phyloP scores from a whole-genome alignment of 2,888 invertebrate species.

The Gisinianus flammeolus region DNA sequence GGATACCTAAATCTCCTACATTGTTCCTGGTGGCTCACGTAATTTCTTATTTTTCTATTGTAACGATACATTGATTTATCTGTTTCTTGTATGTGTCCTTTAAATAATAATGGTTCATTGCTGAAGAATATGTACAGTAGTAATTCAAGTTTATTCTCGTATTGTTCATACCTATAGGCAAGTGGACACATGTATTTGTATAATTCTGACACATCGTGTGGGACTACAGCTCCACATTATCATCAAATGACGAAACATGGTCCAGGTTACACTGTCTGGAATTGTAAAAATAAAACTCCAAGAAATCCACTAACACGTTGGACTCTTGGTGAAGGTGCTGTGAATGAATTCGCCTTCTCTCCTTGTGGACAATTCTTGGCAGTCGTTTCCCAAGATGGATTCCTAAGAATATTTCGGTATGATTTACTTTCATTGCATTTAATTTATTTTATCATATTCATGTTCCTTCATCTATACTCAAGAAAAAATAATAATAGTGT shows the following conservation, averaged over 20 bases:
- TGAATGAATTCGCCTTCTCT: slow-evolving; percentile 97
- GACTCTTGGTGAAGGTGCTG: slow-evolving; percentile 83
- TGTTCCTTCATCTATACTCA: too few species aligned
- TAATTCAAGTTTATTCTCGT: too few species aligned
- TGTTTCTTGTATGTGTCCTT: too few species aligned
- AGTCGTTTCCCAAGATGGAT: slow-evolving; percentile 93
- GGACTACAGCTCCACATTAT: slow-evolving; percentile 89
- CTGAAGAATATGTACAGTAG: too few species aligned
- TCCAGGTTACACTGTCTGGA: slow-evolving; percentile 90
- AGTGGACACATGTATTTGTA: slow-evolving; percentile 94
- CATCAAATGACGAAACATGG: slow-evolving; percentile 90
- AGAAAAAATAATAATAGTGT: too few species aligned
- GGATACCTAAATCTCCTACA: slow-evolving; percentile 95
- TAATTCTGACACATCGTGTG: slow-evolving; percentile 92
- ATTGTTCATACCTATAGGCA: not conserved
- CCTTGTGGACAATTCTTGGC: slow-evolving; percentile 92
- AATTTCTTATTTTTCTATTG: slow-evolving; percentile 64
- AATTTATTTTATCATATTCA: too few species aligned
- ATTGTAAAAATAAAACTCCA: slow-evolving; percentile 94
- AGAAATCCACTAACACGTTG: slow-evolving; percentile 94
- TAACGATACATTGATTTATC: too few species aligned
- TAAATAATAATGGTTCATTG: too few species aligned
- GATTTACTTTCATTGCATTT: too few species aligned
- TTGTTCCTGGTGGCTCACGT: slow-evolving; percentile 93
- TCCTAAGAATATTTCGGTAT: slow-evolving; percentile 73